Evolutionary conservation across 2,797 vertebrate genomes (phyloP).

Genomic region (Takifugu ocellatus): DNA sequence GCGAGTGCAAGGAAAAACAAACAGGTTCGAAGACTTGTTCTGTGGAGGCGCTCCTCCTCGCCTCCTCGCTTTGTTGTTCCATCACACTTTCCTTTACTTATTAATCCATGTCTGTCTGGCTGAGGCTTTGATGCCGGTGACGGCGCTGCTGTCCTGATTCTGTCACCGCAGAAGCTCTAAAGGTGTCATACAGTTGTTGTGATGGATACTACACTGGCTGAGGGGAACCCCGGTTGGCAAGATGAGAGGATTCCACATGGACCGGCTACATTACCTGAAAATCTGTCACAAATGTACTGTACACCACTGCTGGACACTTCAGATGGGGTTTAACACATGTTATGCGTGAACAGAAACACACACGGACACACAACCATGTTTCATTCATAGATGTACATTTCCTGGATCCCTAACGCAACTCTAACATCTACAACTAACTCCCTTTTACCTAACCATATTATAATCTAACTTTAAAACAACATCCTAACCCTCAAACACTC

Average conservation of each 20-base stretch:
- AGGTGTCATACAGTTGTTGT: constrained; percentile 43
- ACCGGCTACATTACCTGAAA: constrained; percentile 36
- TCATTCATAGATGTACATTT: background rate
- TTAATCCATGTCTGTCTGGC: constrained; percentile 60
- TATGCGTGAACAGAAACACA: background rate
- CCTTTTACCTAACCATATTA: too few species aligned
- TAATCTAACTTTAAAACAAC: too few species aligned
- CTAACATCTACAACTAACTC: too few species aligned
- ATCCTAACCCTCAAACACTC: background rate
- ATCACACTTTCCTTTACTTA: constrained; percentile 62
- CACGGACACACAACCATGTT: background rate
- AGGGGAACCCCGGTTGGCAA: constrained; percentile 19
- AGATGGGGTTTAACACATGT: constrained; percentile 21
- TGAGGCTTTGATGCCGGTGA: constrained; percentile 57
- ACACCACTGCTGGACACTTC: constrained; percentile 27
- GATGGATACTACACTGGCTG: constrained; percentile 32
- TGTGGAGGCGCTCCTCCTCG: background rate
- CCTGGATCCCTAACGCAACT: background rate
- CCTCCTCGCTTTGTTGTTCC: constrained; percentile 47
- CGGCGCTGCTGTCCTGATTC: constrained; percentile 62
- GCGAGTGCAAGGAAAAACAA: constrained; percentile 39
- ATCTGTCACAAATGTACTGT: constrained; percentile 47
- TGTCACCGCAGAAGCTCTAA: constrained; percentile 59
- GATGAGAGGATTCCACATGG: constrained; percentile 31
- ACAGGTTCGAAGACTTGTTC: constrained; percentile 50